phyloP scores from a whole-genome alignment of 2,113 vertebrate species.

The Laterallus jamaicensis region DNA sequence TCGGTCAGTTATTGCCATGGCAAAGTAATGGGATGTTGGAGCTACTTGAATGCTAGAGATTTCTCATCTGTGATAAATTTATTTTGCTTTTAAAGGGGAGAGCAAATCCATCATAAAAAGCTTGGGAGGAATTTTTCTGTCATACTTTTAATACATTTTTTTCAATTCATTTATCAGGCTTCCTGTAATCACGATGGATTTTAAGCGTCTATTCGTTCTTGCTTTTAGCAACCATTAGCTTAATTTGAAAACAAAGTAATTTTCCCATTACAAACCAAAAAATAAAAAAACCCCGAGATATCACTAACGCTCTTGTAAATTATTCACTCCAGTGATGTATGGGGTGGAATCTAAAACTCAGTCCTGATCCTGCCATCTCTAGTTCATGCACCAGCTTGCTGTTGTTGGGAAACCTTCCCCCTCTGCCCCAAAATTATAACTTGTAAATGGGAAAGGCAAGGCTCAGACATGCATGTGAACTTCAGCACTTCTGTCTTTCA shows the following conservation, averaged over 20 bases:
- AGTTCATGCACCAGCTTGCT: neutral
- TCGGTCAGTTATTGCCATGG: neutral
- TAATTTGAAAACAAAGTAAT: neutral
- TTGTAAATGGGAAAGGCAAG: neutral
- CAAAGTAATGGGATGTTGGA: neutral
- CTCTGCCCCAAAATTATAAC: neutral
- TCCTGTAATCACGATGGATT: neutral
- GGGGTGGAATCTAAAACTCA: neutral
- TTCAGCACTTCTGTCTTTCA: neutral
- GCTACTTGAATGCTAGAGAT: neutral
- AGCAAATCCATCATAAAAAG: slow-evolving; percentile 30
- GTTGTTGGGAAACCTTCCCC: neutral
- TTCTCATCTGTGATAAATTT: slow-evolving; percentile 33
- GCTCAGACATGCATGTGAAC: neutral
- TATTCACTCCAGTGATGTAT: neutral
- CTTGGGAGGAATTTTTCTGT: slow-evolving; percentile 10
- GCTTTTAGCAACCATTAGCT: neutral
- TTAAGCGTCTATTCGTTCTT: neutral
- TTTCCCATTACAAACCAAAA: neutral
- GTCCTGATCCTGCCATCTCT: neutral
- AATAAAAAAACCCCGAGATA: neutral
- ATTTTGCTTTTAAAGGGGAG: slow-evolving; percentile 24
- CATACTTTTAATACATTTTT: slow-evolving; percentile 27
- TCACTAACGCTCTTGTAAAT: neutral
- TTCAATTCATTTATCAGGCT: neutral